Base-by-base conservation (phyloP, 2,888 invertebrate genomes). In the Melitaea athalia region DNA sequence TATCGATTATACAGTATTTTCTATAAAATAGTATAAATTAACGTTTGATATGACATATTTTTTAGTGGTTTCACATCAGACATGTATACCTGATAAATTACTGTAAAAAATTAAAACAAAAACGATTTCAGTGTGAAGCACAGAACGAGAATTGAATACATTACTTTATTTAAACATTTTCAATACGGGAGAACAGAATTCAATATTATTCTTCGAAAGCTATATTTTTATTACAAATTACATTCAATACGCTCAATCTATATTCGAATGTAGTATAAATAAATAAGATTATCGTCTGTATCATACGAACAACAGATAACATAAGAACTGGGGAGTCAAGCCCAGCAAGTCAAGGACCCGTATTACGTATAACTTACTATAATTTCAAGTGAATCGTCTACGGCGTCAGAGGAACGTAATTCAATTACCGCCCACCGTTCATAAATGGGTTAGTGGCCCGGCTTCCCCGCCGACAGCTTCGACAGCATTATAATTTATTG, bases 361-460 rank as follows among this genome's bases (percentile, higher is more conserved):
- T 42, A 69, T 63, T 69, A 70, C 72, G 68, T 70, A 68, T 63
- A 68, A 64, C 59, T 52, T 63, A 68, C 74, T 72, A 71, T 69
- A 68, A 75, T 69, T 71, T 72, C 69, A 70, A 75, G 73, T 72
- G 74, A 74, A 72, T 73, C 66, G 73, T 75, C 73, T 70, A 68
- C 72, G 72, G 73, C 73, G 77, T 73, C 72, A 72, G 74, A 74
- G 71, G 71, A 74, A 72, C 68, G 74, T 81, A 80, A 81, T 80
- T 78, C 77, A 77, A 81, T 81, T 80, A 80, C 76, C 76, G 74
- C 79, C 78, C 76, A 76, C 76, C 66, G 69, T 74, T 73, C 75
- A 78, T 80, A 81, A 80, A 81, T 79, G 80, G 81, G 81, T 81
- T 81, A 81, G 76, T 76, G 76, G 79, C 80, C 78, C 76, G 79